A percentile compares a stretch with the other conserved stretches of the same genome.
phyloP scores from a whole-genome alignment of 2,113 vertebrate species.

The Asarcornis scutulata region DNA sequence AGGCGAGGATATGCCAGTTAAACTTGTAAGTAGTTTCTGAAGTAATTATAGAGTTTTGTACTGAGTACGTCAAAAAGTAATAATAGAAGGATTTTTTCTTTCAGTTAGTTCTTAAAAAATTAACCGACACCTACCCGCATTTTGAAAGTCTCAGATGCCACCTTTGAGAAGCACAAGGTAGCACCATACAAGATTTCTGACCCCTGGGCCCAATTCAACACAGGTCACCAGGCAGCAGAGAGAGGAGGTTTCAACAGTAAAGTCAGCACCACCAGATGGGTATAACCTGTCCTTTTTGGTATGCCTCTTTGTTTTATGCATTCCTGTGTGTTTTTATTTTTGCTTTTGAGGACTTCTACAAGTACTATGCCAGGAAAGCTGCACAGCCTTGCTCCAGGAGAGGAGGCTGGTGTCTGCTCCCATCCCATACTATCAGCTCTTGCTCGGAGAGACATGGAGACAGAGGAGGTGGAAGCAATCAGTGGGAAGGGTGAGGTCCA shows the following conservation, averaged over 20 bases:
- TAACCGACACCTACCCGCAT: not conserved
- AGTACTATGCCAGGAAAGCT: not conserved
- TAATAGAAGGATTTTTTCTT: not conserved
- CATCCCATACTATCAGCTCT: not conserved
- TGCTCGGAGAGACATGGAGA: fast-evolving
- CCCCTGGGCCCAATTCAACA: not conserved
- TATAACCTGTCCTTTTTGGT: not conserved
- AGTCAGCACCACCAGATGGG: not conserved
- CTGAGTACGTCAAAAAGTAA: not conserved
- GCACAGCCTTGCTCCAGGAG: not conserved
- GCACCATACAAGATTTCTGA: not conserved
- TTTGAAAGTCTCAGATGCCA: not conserved
- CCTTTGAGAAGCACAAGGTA: not conserved
- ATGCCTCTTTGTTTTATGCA: not conserved
- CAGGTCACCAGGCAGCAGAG: not conserved
- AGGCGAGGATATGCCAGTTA: constrained; percentile 33
- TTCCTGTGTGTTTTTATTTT: not conserved
- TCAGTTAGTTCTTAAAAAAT: not conserved
- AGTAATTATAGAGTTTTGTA: not conserved
- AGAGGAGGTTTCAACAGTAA: not conserved
- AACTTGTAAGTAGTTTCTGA: not conserved
- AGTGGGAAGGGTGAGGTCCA: not conserved
- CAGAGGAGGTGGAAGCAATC: not conserved
- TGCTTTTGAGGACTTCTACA: not conserved
- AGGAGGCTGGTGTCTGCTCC: not conserved